These are phyloP conservation scores for Altica lythri DNA, from an alignment of 2,888 invertebrate species.

Conservation along the genomic window DNA sequence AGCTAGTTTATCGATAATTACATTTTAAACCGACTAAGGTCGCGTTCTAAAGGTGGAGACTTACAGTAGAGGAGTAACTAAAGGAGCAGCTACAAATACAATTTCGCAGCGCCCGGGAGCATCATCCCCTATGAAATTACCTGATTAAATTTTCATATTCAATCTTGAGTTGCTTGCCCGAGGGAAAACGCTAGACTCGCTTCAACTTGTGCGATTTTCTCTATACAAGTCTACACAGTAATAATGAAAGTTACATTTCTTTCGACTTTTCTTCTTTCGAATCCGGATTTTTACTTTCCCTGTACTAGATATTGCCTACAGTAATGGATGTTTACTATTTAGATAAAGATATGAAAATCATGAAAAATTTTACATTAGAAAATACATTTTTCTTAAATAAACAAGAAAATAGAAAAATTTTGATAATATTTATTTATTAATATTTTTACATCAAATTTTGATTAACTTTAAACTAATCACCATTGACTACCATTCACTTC, in stretches of 20 bases:
- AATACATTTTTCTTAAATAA: no score
- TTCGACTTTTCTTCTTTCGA: slow-evolving; percentile 24
- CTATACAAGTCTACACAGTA: slow-evolving; percentile 31
- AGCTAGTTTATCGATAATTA: slow-evolving; percentile 47
- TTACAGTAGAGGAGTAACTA: slow-evolving; percentile 38
- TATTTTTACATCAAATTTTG: no score
- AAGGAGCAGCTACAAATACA: slow-evolving; percentile 46
- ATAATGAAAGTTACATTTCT: slow-evolving; percentile 31
- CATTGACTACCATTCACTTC: no score
- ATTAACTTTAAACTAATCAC: no score
- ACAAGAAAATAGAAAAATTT: no score
- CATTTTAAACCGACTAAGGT: slow-evolving; percentile 41
- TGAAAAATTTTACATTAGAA: no score
- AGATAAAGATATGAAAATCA: slow-evolving; percentile 15
- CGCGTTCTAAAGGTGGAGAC: slow-evolving; percentile 35
- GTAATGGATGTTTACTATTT: slow-evolving; percentile 14
- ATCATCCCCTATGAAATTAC: slow-evolving; percentile 69
- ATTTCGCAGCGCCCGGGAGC: slow-evolving; percentile 50
- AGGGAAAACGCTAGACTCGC: slow-evolving; percentile 57
- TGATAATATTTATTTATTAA: no score
- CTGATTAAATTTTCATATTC: slow-evolving; percentile 81
- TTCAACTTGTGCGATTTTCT: slow-evolving; percentile 42
- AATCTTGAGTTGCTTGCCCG: slow-evolving; percentile 73
- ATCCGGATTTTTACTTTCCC: slow-evolving; percentile 18
- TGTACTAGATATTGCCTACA: slow-evolving; percentile 14